phyloP scores from a whole-genome alignment of 2,888 invertebrate genomes.

The Julus scandinavius region DNA sequence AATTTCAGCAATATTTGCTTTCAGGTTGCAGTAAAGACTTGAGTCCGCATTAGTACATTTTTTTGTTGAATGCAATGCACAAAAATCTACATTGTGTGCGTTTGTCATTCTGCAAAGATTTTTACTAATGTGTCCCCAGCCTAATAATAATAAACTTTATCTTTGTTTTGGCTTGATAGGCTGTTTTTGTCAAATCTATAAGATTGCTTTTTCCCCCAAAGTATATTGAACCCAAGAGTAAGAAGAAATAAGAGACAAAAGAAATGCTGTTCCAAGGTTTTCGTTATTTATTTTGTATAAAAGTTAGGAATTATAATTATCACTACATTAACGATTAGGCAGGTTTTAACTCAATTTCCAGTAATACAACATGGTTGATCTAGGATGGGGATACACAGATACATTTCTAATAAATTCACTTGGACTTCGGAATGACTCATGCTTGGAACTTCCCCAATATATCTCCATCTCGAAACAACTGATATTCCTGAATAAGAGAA shows the following conservation, averaged over 20 bases:
- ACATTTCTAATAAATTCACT: neutral
- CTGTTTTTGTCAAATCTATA: no score
- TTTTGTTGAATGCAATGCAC: no score
- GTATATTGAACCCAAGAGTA: no score
- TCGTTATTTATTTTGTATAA: neutral
- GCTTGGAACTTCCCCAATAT: constrained; percentile 84
- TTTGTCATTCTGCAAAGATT: no score
- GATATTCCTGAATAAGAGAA: constrained; percentile 76
- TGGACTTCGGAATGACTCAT: neutral
- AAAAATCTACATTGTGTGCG: no score
- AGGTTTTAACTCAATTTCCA: neutral
- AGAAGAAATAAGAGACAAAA: neutral
- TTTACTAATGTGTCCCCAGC: no score
- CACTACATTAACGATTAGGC: neutral
- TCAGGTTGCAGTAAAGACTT: no score
- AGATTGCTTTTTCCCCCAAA: no score
- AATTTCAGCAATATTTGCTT: no score
- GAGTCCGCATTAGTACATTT: no score
- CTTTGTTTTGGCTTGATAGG: no score
- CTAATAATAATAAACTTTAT: no score
- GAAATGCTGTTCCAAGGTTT: neutral
- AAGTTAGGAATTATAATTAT: neutral
- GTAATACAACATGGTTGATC: neutral
- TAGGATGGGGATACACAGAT: neutral
- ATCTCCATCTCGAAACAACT: constrained; percentile 94